Percentiles rank a stretch among this genome's conserved stretches.
Evolutionary conservation across 2,113 vertebrate genomes (phyloP).

Genomic region (Glaucomys volans): DNA sequence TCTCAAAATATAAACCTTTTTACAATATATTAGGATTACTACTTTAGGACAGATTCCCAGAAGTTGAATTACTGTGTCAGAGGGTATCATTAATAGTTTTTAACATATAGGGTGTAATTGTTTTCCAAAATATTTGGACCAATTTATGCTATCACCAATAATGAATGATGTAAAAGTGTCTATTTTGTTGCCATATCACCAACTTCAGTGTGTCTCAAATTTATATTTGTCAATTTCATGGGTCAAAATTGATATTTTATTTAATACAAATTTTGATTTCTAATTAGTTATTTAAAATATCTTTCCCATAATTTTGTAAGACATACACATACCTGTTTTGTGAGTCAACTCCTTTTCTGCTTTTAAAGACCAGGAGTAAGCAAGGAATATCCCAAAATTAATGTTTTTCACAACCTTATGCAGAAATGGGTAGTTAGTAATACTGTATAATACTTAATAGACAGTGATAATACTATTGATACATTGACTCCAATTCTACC

Average conservation of each 20-base stretch:
- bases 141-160: slow-evolving; percentile 11
- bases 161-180: slow-evolving; percentile 15
- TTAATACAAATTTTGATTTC: slow-evolving; percentile 23
- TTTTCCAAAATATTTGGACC: slow-evolving; percentile 47
- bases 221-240: background rate
- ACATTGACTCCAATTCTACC: background rate
- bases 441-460: background rate
- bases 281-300: background rate
- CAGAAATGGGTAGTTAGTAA: background rate
- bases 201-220: background rate
- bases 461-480: background rate
- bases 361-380: background rate
- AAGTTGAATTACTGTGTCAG: slow-evolving; percentile 23
- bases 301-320: slow-evolving; percentile 37
- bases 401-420: background rate
- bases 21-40: background rate
- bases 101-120: background rate
- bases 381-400: background rate
- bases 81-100: slow-evolving; percentile 13
- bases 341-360: background rate
- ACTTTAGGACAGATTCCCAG: slow-evolving; percentile 9
- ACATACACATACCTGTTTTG: background rate
- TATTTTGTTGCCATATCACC: background rate
- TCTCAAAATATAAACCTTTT: slow-evolving; percentile 31
- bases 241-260: background rate